Evolutionary conservation across 2,113 vertebrate genomes (phyloP).

Genomic region (Microtus ochrogaster): DNA sequence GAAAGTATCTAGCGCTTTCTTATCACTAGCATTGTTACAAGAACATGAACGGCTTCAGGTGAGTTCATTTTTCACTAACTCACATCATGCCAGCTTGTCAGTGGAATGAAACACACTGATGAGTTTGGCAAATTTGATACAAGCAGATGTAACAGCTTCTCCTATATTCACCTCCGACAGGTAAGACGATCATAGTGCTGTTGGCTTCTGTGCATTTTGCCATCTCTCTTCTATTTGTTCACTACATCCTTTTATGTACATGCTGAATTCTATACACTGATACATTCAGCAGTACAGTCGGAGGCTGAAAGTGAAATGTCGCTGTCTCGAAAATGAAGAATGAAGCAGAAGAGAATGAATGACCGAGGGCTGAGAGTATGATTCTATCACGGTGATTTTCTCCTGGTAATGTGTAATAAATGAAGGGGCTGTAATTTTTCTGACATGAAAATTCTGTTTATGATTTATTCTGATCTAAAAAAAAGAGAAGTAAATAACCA

Average conservation of each 20-base stretch:
- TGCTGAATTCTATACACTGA: neutral
- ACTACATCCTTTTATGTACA: neutral
- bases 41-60: fast-evolving
- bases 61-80: neutral
- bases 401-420: neutral
- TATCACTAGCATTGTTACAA: neutral
- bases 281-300: fast-evolving
- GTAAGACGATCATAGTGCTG: no score
- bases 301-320: neutral
- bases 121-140: neutral
- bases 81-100: neutral
- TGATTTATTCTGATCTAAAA: neutral
- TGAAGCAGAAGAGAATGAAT: neutral
- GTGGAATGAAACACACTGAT: neutral
- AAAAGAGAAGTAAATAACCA: neutral
- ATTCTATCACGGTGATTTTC: neutral
- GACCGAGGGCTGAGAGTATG: neutral
- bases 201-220: neutral
- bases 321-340: neutral
- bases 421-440: neutral
- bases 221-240: neutral
- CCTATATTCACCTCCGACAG: neutral
- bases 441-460: neutral
- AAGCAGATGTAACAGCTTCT: neutral
- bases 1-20: neutral